Evolutionary conservation across 2,113 vertebrate species (phyloP).

Genomic region (Cnemophilus loriae): DNA sequence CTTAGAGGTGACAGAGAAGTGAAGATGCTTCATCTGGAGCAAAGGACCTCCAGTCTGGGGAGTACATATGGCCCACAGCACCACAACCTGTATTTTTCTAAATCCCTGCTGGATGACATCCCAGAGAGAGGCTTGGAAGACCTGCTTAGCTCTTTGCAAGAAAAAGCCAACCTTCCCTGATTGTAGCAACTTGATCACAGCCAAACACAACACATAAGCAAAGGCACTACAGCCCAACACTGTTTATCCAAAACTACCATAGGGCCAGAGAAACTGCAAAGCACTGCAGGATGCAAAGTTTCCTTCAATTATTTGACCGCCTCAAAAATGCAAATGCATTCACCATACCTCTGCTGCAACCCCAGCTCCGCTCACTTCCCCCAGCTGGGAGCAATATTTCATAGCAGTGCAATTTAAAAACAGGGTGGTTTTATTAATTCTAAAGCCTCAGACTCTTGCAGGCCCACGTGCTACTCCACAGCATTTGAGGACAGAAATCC

Average conservation of each 20-base stretch:
- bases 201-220: conserved; percentile 12
- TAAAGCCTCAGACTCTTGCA: background rate
- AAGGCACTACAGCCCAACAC: background rate
- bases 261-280: background rate
- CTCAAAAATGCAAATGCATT: background rate
- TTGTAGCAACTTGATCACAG: background rate
- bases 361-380: background rate
- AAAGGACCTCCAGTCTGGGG: background rate
- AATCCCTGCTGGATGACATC: background rate
- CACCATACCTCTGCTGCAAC: background rate
- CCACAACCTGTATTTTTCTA: background rate
- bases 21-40: background rate
- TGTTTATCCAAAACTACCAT: background rate
- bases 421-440: conserved; percentile 2
- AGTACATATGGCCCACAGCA: background rate
- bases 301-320: background rate
- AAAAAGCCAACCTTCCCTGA: background rate
- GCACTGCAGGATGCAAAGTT: background rate
- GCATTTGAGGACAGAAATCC: background rate
- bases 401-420: background rate
- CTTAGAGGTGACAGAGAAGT: background rate
- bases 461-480: background rate
- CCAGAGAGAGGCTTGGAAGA: background rate
- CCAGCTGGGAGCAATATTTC: conserved; percentile 30
- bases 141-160: background rate